Evolutionary conservation across 2,888 invertebrate genomes (phyloP), one percentile per base, ranked within the genome.

Genomic region (Campoplex nolae): DNA sequence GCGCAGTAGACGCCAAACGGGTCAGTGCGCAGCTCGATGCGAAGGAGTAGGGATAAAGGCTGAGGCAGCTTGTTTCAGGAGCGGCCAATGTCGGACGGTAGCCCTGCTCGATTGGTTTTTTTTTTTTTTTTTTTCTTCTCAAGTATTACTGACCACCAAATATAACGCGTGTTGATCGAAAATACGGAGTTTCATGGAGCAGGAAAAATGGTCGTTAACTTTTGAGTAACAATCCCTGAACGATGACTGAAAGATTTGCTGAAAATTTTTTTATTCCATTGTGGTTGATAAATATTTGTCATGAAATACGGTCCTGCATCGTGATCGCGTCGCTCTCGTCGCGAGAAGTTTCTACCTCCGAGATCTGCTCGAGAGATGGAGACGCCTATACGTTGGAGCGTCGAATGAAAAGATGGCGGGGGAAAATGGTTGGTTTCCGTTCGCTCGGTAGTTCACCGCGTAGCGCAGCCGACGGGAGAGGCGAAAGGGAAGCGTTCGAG

Each of bases 391-490:
- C 65, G 78, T 45, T 58, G 32, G 45, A 73, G 45, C 38, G 68
- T 73, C 13, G 73, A 58, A 23, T 9, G 32, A 6, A 16, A 51
- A 18, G 77, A 88, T 23, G 77, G 89, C 73, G 88, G 88, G 90
- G 73, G 51, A 83, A 70, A 79, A 87, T 67, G 68, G 70, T 74
- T 68, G 91, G 91, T 92, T 92, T 93, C 90, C 93, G 93, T 92
- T 91, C 90, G 90, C 88, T 87, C 84, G 9, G 89, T 88, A 90
- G 89, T 92, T 92, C 92, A 92, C 90, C 91, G 90, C 91, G 90
- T 90, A 91, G 91, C 91, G 91, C 92, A 92, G 90, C 90, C 92
- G 90, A 91, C 92, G 91, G 91, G 91, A 91, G 91, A 91, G 91
- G 91, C 91, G 93, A 91, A 92, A 91, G 91, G 91, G 67, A 51